Conservation (phyloP, 92 coral and sea anemone genomes). For the Ricordea florida region DNA sequence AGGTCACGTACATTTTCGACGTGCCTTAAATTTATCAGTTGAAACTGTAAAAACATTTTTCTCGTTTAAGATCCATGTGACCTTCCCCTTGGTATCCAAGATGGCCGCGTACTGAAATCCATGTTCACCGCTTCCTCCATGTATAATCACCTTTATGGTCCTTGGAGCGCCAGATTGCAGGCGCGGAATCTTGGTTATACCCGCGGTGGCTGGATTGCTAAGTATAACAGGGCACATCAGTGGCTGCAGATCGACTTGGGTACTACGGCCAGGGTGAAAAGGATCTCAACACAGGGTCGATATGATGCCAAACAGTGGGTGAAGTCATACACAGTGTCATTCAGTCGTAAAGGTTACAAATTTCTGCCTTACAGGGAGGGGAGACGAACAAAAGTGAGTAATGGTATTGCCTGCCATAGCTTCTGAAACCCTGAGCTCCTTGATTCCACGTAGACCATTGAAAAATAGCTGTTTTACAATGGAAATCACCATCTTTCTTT, state of each 20-base stretch:
- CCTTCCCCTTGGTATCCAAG: slow-evolving; percentile 83
- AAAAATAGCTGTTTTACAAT: not conserved
- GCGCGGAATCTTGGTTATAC: slow-evolving; percentile 60
- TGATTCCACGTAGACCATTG: not conserved
- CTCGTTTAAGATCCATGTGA: slow-evolving; percentile 81
- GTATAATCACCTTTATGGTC: slow-evolving; percentile 71
- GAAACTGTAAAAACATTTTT: too few relatives aligned
- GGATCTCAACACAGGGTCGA: slow-evolving; percentile 61
- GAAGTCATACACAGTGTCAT: slow-evolving; percentile 52
- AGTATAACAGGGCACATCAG: slow-evolving; percentile 33
- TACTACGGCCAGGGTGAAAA: slow-evolving; percentile 30
- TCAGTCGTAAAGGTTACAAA: slow-evolving; percentile 43
- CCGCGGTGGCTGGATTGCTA: slow-evolving; percentile 69
- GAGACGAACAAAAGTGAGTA: slow-evolving; percentile 23
- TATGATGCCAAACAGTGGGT: slow-evolving; percentile 73
- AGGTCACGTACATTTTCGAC: too few relatives aligned
- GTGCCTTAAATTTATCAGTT: too few relatives aligned
- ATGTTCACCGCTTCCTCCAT: slow-evolving; percentile 75
- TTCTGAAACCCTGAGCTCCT: not conserved
- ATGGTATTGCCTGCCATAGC: not conserved
- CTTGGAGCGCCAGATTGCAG: slow-evolving; percentile 83
- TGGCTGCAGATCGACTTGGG: slow-evolving; percentile 75
- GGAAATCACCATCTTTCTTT: not conserved
- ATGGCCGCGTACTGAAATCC: slow-evolving; percentile 62
- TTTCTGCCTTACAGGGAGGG: slow-evolving; percentile 54